A percentile compares a stretch with the other conserved stretches of the same genome.
Evolutionary conservation across 2,797 vertebrate species (phyloP).

Genomic region (Antrozous pallidus): DNA sequence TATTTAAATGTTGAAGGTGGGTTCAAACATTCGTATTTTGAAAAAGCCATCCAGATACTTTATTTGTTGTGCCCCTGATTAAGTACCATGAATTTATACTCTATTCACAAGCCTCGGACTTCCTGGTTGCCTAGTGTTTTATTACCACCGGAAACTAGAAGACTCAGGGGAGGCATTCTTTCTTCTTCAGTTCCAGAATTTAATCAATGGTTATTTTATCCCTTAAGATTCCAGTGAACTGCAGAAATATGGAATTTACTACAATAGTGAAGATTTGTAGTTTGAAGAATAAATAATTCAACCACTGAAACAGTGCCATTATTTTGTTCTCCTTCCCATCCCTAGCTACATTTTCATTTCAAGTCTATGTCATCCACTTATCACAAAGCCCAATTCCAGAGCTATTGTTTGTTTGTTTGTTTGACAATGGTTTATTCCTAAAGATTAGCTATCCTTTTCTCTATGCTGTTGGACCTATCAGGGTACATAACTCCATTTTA

Average conservation of each 20-base stretch:
- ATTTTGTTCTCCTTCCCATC: background rate
- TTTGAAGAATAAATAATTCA: background rate
- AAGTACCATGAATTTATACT: background rate
- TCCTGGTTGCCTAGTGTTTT: background rate
- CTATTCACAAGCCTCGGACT: background rate
- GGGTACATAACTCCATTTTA: background rate
- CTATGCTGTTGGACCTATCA: background rate
- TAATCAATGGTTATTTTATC: background rate
- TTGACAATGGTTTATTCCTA: background rate
- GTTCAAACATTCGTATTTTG: background rate
- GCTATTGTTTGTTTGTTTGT: background rate
- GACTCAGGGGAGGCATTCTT: background rate
- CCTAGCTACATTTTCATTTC: background rate
- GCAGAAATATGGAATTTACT: background rate
- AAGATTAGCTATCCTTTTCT: background rate
- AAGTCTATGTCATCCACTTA: background rate
- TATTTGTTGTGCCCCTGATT: background rate
- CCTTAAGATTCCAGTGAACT: background rate
- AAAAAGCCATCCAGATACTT: background rate
- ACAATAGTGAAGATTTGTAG: background rate
- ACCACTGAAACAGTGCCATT: background rate
- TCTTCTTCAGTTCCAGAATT: background rate
- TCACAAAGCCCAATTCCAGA: background rate
- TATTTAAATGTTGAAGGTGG: background rate
- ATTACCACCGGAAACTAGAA: background rate